Evolutionary conservation across 2,797 vertebrate species (phyloP).

Genomic region (Cuculus canorus): DNA sequence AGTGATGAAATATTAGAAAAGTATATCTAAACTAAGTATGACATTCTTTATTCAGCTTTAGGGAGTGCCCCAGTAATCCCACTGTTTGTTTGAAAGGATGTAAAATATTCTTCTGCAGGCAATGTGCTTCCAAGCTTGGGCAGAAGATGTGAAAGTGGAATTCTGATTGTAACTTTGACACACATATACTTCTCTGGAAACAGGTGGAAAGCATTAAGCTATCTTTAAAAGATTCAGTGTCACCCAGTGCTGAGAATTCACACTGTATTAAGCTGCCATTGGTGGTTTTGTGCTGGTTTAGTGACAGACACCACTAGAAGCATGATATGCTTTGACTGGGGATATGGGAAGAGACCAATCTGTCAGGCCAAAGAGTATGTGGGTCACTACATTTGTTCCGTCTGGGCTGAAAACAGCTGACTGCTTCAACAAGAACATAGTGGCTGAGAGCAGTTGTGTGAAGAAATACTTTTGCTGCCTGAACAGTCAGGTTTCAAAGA

Average conservation of each 20-base stretch:
- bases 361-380: background rate
- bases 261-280: accelerated
- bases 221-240: background rate
- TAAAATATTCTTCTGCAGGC: background rate
- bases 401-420: background rate
- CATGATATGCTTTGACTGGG: accelerated
- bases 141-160: background rate
- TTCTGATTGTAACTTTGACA: background rate
- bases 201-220: background rate
- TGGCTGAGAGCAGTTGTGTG: background rate
- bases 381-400: background rate
- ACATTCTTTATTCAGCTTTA: background rate
- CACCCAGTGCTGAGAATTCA: background rate
- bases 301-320: background rate
- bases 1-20: background rate
- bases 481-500: background rate
- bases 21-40: background rate
- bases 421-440: background rate
- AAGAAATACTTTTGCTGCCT: background rate
- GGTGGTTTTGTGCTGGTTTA: background rate
- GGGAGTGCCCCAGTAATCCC: background rate
- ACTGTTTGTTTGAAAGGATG: background rate
- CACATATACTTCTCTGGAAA: background rate
- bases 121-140: background rate
- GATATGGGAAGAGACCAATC: accelerated